A percentile compares a stretch with the other conserved stretches of the same genome.
Evolutionary conservation across 2,113 vertebrate genomes (phyloP).

Genomic region (Anguilla japonica): DNA sequence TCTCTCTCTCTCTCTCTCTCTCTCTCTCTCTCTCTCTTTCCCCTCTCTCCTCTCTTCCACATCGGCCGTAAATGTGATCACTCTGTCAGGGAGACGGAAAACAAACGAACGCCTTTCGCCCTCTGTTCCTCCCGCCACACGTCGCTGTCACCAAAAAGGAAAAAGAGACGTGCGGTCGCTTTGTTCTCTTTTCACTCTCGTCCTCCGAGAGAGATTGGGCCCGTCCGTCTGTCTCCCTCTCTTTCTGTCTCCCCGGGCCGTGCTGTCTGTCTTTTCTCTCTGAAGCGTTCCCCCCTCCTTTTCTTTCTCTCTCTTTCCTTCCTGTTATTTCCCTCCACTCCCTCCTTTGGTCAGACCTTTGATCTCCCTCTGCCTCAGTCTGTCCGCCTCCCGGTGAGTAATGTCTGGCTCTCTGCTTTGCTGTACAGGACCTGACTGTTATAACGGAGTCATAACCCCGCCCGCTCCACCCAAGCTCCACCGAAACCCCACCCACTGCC

Average conservation of each 20-base stretch:
- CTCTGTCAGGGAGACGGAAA: neutral
- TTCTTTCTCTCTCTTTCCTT: neutral
- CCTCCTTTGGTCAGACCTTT: neutral
- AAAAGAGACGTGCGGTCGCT: neutral
- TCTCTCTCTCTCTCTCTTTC: constrained; percentile 20
- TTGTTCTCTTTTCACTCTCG: neutral
- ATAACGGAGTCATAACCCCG: neutral
- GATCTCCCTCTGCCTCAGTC: neutral
- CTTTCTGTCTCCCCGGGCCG: neutral
- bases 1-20: constrained; percentile 11
- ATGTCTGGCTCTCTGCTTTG: neutral
- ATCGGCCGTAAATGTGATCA: neutral
- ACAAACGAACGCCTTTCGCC: neutral
- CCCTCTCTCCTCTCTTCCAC: constrained; percentile 30
- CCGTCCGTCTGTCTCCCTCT: neutral
- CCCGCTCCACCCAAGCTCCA: neutral
- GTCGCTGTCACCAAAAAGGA: neutral
- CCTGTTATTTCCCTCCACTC: neutral
- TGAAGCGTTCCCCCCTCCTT: neutral
- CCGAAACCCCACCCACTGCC: no score
- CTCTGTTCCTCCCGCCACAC: neutral
- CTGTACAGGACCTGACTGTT: neutral
- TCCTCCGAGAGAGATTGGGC: neutral
- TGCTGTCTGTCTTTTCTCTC: neutral
- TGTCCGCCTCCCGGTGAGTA: neutral